phyloP scores from a whole-genome alignment of 1,140 invertebrate species.

The Theocolax elegans region DNA sequence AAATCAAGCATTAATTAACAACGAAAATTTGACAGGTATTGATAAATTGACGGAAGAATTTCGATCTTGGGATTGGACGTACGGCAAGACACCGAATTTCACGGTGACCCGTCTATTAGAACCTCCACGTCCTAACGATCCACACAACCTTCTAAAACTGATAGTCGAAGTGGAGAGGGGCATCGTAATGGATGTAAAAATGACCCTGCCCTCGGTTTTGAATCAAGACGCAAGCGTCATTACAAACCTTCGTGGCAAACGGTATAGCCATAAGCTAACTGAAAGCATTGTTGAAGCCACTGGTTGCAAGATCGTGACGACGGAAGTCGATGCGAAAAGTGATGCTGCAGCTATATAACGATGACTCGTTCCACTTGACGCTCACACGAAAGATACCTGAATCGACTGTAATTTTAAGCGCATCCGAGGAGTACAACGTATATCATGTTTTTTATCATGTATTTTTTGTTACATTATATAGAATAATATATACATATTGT shows the following conservation, averaged over 20 bases:
- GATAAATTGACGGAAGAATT: constrained; percentile 71
- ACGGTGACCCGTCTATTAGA: constrained; percentile 67
- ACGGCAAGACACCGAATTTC: constrained; percentile 89
- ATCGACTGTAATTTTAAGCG: constrained; percentile 26
- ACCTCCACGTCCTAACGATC: constrained; percentile 43
- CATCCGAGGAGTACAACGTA: neutral
- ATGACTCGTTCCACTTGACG: constrained; percentile 42
- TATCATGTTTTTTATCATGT: constrained; percentile 7
- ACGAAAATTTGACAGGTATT: constrained; percentile 70
- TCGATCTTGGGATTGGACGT: constrained; percentile 87
- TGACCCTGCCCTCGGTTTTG: constrained; percentile 56
- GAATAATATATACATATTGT: constrained; percentile 38
- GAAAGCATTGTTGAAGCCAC: constrained; percentile 59
- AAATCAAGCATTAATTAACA: constrained; percentile 3
- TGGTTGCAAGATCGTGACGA: constrained; percentile 56
- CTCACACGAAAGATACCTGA: constrained; percentile 44
- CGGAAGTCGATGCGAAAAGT: constrained; percentile 49
- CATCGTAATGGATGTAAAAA: constrained; percentile 60
- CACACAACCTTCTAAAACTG: constrained; percentile 52
- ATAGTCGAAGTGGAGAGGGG: constrained; percentile 57
- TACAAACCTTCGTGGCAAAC: constrained; percentile 57
- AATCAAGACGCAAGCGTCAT: constrained; percentile 60
- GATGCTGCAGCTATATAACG: constrained; percentile 55
- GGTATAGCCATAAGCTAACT: constrained; percentile 55
- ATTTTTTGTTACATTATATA: constrained; percentile 38